Evolutionary conservation across 2,797 vertebrate genomes (phyloP), one percentile per base, ranked within the genome.

Genomic region (Eulemur rubriventer): DNA sequence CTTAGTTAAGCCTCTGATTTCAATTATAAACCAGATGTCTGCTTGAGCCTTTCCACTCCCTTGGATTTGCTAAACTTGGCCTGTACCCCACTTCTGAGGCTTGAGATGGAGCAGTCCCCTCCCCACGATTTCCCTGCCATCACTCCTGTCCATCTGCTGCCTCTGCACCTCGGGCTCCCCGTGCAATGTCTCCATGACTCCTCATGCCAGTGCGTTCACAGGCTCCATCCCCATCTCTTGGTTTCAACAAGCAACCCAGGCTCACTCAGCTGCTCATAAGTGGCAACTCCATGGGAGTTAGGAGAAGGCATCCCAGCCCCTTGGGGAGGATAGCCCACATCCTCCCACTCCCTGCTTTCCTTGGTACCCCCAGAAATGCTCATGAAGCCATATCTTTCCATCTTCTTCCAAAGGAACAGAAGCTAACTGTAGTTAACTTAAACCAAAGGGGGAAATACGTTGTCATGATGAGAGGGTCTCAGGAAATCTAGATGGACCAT

Each of bases 361-460:
- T 91, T 7, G 24, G 67, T 13, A 4, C 41, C 41, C 30, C 80
- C 9, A 16, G 14, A n/a, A 87, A 46, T 16, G 46, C 35, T 20
- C 28, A 43, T 30, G 63, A 72, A 75, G 13, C 10, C 7, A 41
- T 67, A 70, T 57, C 18, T 55, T 89, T 50, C 59, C 14, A 6
- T 72, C 70, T 82, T 86, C 65, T 67, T 80, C 80, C 80, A 59
- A 93, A 90, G 41, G n/a, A 26, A 50, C 55, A 89, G 79, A 79
- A 93, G 72, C 6, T 28, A 86, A 61, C 43, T 83, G 28, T 28
- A 88, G 30, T 18, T 80, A 52, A 46, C 48, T 83, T 38, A 87
- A 75, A 55, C 41, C 9, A 16, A 65, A 59, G 65, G 16, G 22
- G 59, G 43, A 72, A 26, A 22, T 52, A 48, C 0, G 2, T 59